Evolutionary conservation across 1,140 invertebrate genomes (phyloP).

Genomic region (Anoplophora glabripennis): DNA sequence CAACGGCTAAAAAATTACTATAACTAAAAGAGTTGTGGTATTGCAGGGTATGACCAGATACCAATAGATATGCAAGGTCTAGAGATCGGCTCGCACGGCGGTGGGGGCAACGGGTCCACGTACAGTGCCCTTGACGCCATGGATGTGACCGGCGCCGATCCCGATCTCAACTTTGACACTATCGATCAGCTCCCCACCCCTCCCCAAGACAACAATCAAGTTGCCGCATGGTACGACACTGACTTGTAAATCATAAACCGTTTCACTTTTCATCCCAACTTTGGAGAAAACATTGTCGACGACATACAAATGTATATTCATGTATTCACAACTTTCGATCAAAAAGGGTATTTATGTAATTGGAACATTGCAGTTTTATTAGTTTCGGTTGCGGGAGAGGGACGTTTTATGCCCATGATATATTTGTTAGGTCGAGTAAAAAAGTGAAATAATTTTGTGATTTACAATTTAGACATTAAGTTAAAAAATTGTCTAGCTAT

Average conservation of each 20-base stretch:
- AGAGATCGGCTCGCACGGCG: constrained; percentile 73
- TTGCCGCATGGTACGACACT: constrained; percentile 94
- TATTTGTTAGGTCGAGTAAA: too few relatives aligned
- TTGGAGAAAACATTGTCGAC: background rate
- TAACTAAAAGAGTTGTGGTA: constrained; percentile 8
- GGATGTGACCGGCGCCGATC: constrained; percentile 75
- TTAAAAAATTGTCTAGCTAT: too few relatives aligned
- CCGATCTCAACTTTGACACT: constrained; percentile 78
- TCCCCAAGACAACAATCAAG: constrained; percentile 84
- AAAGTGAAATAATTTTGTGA: too few relatives aligned
- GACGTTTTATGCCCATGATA: too few relatives aligned
- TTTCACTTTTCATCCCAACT: background rate
- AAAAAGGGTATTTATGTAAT: background rate
- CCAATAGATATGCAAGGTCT: constrained; percentile 96
- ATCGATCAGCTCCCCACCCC: constrained; percentile 81
- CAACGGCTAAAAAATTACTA: too few relatives aligned
- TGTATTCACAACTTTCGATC: background rate
- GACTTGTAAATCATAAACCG: constrained; percentile 67
- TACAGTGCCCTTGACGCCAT: constrained; percentile 80
- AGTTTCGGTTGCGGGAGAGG: too few relatives aligned
- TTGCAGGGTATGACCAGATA: constrained; percentile 89
- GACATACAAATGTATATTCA: background rate
- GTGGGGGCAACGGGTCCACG: constrained; percentile 58
- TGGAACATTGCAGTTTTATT: too few relatives aligned
- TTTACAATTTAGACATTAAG: background rate